These are phyloP conservation scores for Sprattus sprattus DNA, from an alignment of 2,113 vertebrate genomes.

Conservation along the genomic window DNA sequence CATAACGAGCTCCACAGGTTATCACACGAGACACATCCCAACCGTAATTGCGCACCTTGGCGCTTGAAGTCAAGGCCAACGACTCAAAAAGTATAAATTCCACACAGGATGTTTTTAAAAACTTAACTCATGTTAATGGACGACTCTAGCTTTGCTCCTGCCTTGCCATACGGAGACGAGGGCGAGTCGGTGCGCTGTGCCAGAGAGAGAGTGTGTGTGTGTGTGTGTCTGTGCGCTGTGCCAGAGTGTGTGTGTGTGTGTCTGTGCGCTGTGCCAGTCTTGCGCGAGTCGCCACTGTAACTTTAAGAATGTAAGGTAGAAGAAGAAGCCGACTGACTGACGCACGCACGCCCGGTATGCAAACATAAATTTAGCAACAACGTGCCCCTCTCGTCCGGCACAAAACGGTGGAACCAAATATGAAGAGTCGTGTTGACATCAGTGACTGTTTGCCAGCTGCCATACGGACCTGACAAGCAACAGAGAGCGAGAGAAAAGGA, in stretches of 20 bases:
- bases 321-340: conserved; percentile 66
- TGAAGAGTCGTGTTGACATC: conserved; percentile 60
- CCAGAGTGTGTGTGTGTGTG: too few relatives aligned
- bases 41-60: background rate
- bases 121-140: background rate
- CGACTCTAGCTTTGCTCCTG: background rate
- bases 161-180: background rate
- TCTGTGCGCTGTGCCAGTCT: too few relatives aligned
- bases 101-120: background rate
- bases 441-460: conserved; percentile 48
- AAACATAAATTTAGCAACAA: conserved; percentile 77
- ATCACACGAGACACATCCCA: background rate
- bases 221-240: too few relatives aligned
- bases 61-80: background rate
- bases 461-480: conserved; percentile 45
- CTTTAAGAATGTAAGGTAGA: conserved; percentile 77
- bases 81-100: background rate
- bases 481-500: background rate
- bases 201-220: too few relatives aligned
- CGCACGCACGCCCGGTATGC: conserved; percentile 70
- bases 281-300: conserved; percentile 57
- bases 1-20: background rate
- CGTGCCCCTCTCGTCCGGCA: conserved; percentile 64
- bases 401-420: conserved; percentile 63
- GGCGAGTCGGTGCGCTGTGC: background rate